These are phyloP conservation scores for Holotrichia oblita DNA, from an alignment of 1,140 invertebrate genomes.

Conservation along the genomic window DNA sequence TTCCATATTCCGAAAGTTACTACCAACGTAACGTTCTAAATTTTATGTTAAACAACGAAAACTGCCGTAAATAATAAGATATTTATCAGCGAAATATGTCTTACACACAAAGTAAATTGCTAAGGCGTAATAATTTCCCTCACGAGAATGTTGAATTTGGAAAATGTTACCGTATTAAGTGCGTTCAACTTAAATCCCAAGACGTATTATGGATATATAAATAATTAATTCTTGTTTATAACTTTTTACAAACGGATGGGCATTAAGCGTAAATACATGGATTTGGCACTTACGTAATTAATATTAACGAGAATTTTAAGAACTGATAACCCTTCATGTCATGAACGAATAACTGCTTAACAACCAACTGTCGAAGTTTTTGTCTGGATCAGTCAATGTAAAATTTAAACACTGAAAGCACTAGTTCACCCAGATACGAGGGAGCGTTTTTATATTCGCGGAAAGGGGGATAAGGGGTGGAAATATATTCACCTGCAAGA, in stretches of 20 bases:
- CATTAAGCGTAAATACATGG: no score
- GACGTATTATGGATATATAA: neutral
- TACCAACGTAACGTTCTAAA: neutral
- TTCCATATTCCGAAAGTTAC: neutral
- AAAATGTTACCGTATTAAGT: neutral
- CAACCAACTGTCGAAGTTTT: no score
- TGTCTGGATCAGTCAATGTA: no score
- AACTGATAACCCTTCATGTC: no score
- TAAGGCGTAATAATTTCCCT: neutral
- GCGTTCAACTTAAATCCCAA: neutral
- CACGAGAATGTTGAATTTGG: neutral
- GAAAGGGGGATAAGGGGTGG: no score
- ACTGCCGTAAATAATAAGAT: neutral
- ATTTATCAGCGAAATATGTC: conserved; percentile 3
- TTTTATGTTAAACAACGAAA: neutral
- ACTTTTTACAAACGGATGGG: neutral
- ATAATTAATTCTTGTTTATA: neutral
- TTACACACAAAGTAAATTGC: neutral
- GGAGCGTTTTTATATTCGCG: no score
- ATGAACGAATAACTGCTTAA: no score
- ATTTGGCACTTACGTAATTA: no score
- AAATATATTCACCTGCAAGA: no score
- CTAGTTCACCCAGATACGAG: no score
- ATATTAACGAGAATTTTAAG: no score
- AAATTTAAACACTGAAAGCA: no score